These are phyloP conservation scores for Pyrgus malvae DNA, from an alignment of 2,888 invertebrate species.

Conservation along the genomic window DNA sequence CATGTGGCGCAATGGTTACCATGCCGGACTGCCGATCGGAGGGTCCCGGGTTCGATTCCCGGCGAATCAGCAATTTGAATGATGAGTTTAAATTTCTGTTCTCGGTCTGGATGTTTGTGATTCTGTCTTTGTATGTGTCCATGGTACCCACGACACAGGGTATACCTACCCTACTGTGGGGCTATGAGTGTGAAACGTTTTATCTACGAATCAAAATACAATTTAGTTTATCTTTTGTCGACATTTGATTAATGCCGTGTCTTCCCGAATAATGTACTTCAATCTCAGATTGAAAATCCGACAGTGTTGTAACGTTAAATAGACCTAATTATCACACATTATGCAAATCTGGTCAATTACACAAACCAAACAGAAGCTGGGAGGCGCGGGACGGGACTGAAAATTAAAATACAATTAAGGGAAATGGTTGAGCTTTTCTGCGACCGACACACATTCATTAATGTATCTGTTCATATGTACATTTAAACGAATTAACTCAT, in stretches of 20 bases:
- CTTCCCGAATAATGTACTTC: constrained; percentile 14
- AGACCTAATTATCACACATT: constrained; percentile 19
- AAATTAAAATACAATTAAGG: constrained; percentile 56
- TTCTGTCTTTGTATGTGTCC: no score
- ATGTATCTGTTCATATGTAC: constrained; percentile 32
- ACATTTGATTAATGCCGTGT: constrained; percentile 10
- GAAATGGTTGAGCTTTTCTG: constrained; percentile 43
- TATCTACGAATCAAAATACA: constrained; percentile 15
- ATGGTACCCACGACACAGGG: no score
- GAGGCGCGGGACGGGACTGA: constrained; percentile 29
- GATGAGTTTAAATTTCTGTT: no score
- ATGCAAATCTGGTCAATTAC: constrained; percentile 29
- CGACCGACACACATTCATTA: constrained; percentile 47
- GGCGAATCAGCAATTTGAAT: no score
- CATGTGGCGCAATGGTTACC: no score
- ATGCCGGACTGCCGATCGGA: no score
- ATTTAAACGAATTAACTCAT: no score
- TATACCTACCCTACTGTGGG: no score
- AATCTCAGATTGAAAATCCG: constrained; percentile 3
- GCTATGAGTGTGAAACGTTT: not conserved
- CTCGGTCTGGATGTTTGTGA: no score
- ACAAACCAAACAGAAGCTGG: constrained; percentile 34
- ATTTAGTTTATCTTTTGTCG: constrained; percentile 5
- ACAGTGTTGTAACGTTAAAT: not conserved
- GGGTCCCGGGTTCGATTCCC: no score